Evolutionary conservation across 2,797 vertebrate genomes (phyloP), one percentile per base, ranked within the genome.

Genomic region (Trachurus trachurus): DNA sequence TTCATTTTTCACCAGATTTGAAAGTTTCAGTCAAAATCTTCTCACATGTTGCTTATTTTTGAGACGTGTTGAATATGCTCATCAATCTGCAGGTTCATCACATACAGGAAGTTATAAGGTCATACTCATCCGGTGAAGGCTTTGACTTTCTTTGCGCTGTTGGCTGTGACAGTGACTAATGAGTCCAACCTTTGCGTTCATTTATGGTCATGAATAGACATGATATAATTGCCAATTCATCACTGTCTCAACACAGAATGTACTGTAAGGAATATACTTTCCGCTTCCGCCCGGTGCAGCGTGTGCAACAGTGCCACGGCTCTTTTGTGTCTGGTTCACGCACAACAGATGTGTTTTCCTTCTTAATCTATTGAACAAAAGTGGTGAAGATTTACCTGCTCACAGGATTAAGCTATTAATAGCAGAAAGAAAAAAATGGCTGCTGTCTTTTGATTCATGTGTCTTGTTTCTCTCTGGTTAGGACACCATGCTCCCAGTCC

Each of bases 171-270:
- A 91, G 67, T 89, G 92, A 94, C 65, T 34, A 85, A 94, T 86
- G 88, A 76, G 9, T 71, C 79, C 80, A 83, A 86, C 88, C 85
- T 90, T 84, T 83, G 74, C 49, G 21, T 85, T 91, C 63, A 92
- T 91, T 90, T 87, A 74, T 59, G 76, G 85, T 93, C 90, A 87
- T 82, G 80, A 94, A 93, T 90, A 93, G 91, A 91, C 74, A 60
- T 66, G 71, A 60, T 78, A 15, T 87, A 92, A 93, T 91, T 90
- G 83, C 34, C 82, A 84, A 91, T 94, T 89, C 81, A 83, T 94
- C 93, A 91, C 74, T 92, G 92, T 92, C 92, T 67, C 13, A 57
- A 26, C 59, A 9, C 71, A 39, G 72, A 78, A 57, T 19, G 71
- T 22, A 68, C 56, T 34, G 66, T 86, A 76, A 70, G 21, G 78